Conservation (phyloP, 2,888 invertebrate genomes). For the Meta bourneti region DNA sequence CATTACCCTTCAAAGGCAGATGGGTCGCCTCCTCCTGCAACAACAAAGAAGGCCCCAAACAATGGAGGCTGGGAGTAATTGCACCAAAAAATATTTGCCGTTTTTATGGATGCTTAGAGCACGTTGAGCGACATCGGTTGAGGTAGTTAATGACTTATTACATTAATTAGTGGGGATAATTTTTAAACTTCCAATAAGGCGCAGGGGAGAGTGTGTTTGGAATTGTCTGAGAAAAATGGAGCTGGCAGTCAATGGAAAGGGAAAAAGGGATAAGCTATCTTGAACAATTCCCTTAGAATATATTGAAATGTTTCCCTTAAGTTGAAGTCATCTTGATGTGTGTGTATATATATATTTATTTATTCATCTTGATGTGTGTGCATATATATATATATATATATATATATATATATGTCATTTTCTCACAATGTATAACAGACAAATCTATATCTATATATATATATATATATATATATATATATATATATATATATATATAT, state of each 20-base stretch:
- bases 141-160: constrained; percentile 34
- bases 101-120: constrained; percentile 5
- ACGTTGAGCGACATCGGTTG: constrained; percentile 6
- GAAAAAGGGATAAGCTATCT: not conserved
- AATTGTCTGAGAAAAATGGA: not conserved
- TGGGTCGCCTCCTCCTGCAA: constrained; percentile 22
- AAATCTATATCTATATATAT: too few relatives aligned
- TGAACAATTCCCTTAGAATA: too few relatives aligned
- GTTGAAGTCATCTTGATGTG: too few relatives aligned
- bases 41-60: constrained; percentile 25
- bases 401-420: too few relatives aligned
- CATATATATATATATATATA: too few relatives aligned
- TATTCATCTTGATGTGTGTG: too few relatives aligned
- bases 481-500: too few relatives aligned
- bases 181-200: not conserved
- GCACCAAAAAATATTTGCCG: constrained; percentile 34
- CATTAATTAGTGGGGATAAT: constrained; percentile 30
- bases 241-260: not conserved
- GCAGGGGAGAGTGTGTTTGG: not conserved
- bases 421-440: too few relatives aligned
- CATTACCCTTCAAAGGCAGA: constrained; percentile 53
- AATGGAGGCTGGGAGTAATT: constrained; percentile 16
- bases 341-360: too few relatives aligned
- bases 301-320: too few relatives aligned
- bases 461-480: too few relatives aligned